Base-by-base conservation (phyloP, 2,888 invertebrate species). In the Scaptomyza parva region DNA sequence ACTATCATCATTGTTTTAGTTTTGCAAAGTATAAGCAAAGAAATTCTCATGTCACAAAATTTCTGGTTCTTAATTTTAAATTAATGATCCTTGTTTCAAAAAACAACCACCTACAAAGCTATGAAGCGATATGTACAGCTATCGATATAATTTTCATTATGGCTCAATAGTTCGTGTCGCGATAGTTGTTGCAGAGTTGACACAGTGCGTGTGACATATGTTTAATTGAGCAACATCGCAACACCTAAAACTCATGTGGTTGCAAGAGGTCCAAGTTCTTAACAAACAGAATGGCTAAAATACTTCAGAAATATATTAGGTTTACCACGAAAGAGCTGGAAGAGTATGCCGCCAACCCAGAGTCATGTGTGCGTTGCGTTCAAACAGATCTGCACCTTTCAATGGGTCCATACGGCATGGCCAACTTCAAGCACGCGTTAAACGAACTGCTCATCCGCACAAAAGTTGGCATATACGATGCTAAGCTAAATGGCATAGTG, bases 401-500 rank as follows among this genome's bases (percentile, higher is more conserved):
- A 0, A 88, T 94, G 54, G 92, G 93, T 68, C 94, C 94, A 0
- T 93, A 92, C 74, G 93, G 93, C 51, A 88, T 94, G 67, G 91
- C 86, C 1, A 71, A 93, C 71, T 88, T 94, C 17, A 92, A 91
- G 48, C 84, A 90, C 26, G 92, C 93, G 2, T 79, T 94, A 0
- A 91, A 92, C 65, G 92, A 92, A 50, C 91, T 89, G 17, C 75
- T 92, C 11, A 78, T 86, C 2, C 64, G 93, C 22, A 90, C 89
- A 22, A 92, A 92, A 72, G 91, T 94, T 18, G 93, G 93, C 61
- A 91, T 90, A 67, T 94, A 93, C 70, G 93, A 93, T 77, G 70
- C 70, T 26, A 90, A 91, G 89, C 89, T 95, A 28, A 89, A 93
- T 55, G 95, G 95, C 4, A 94, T 95, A 55, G 89, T 95, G 12